Percentiles rank a stretch among this genome's conserved stretches.
Conservation (phyloP, 2,888 invertebrate species). For the Drepana falcataria region DNA sequence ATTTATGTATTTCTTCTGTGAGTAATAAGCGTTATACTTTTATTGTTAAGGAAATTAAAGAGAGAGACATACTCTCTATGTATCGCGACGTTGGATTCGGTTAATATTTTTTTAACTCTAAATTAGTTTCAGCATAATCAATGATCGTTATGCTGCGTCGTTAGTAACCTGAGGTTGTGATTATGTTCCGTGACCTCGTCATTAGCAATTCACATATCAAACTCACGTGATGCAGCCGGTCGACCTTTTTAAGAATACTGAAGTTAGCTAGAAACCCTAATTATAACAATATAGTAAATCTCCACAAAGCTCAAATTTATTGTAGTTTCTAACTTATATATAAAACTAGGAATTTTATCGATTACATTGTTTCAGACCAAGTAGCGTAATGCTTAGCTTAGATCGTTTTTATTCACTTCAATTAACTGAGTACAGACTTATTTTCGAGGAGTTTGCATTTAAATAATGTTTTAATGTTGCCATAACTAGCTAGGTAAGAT, state of each 20-base stretch:
- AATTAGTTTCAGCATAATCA: background rate
- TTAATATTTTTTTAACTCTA: background rate
- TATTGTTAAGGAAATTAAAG: too few species aligned
- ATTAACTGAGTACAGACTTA: constrained; percentile 6
- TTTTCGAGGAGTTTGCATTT: constrained; percentile 23
- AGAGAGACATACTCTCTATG: too few species aligned
- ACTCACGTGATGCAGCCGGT: background rate
- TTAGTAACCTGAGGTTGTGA: background rate
- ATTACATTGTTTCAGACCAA: constrained; percentile 45
- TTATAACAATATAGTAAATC: constrained; percentile 30
- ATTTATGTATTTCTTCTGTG: too few species aligned
- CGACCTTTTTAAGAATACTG: too few species aligned
- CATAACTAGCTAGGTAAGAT: constrained; percentile 41
- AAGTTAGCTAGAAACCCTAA: background rate
- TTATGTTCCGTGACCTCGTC: background rate
- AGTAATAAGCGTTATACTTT: too few species aligned
- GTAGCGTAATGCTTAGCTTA: constrained; percentile 33
- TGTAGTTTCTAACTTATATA: constrained; percentile 41
- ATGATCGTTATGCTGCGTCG: background rate
- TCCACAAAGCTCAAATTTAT: constrained; percentile 50
- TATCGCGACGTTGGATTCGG: background rate
- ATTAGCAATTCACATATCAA: constrained; percentile 3
- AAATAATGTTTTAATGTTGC: constrained; percentile 45
- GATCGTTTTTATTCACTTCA: constrained; percentile 14
- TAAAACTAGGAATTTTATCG: constrained; percentile 22